Evolutionary conservation across 92 coral and sea anemone genomes (phyloP).

Genomic region (Parazoanthus swiftii): DNA sequence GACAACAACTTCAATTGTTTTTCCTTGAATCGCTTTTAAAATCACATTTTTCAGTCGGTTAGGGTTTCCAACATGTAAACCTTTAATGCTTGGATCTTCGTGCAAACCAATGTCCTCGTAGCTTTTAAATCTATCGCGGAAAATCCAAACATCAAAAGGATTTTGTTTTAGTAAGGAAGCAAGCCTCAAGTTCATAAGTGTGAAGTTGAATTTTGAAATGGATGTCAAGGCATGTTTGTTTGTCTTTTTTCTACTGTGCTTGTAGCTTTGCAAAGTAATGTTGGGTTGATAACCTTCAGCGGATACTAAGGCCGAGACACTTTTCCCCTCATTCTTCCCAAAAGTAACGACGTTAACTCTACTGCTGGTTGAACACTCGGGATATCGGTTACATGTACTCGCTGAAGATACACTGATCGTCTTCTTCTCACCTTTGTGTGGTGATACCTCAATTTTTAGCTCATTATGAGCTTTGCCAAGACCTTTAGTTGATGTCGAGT

Average conservation of each 20-base stretch:
- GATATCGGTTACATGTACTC: background rate
- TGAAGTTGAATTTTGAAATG: background rate
- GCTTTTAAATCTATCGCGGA: slow-evolving; percentile 1
- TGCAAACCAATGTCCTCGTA: slow-evolving; percentile 15
- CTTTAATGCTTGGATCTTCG: too few species aligned
- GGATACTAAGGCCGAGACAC: background rate
- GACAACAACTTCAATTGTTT: too few species aligned
- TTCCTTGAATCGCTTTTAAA: too few species aligned
- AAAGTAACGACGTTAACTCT: background rate
- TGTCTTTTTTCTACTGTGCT: background rate
- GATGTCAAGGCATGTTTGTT: background rate
- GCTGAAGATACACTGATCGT: background rate
- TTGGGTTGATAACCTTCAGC: background rate
- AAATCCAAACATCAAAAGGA: too few species aligned
- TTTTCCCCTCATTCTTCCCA: background rate
- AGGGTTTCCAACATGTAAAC: too few species aligned
- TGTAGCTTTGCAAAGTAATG: background rate
- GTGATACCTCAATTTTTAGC: background rate
- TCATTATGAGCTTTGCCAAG: background rate
- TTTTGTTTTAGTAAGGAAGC: too few species aligned
- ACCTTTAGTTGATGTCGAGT: background rate
- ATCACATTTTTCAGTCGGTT: too few species aligned
- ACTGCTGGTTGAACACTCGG: background rate
- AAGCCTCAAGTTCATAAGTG: too few species aligned
- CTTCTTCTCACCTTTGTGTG: background rate